These are phyloP conservation scores for Byasa hedistus DNA, from an alignment of 2,888 invertebrate species.

Conservation along the genomic window DNA sequence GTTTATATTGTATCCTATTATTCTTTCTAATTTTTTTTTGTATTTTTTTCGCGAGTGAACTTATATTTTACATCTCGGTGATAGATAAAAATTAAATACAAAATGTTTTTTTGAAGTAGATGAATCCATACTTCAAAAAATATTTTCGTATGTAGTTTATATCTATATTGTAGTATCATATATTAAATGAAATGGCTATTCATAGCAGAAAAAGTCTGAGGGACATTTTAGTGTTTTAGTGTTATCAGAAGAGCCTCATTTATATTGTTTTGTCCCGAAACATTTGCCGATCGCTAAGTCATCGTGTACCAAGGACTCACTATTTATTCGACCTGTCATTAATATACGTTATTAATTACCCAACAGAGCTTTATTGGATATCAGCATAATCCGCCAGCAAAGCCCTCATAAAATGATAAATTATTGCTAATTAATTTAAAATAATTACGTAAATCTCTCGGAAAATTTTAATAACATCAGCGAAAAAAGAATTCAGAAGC, in stretches of 20 bases:
- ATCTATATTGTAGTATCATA: background rate
- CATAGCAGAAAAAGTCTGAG: too few relatives aligned
- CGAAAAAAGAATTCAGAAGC: slow-evolving; percentile 37
- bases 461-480: slow-evolving; percentile 31
- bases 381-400: slow-evolving; percentile 17
- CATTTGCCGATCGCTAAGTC: slow-evolving; percentile 9
- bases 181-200: too few relatives aligned
- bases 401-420: slow-evolving; percentile 22
- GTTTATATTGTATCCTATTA: too few relatives aligned
- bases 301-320: slow-evolving; percentile 30
- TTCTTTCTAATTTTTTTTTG: too few relatives aligned
- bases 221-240: too few relatives aligned
- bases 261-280: background rate
- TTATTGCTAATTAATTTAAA: slow-evolving; percentile 30
- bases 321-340: slow-evolving; percentile 40
- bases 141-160: background rate
- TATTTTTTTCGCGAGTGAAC: too few relatives aligned
- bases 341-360: slow-evolving; percentile 31
- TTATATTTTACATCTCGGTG: background rate
- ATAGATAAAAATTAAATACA: too few relatives aligned
- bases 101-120: too few relatives aligned
- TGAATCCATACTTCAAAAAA: slow-evolving; percentile 9
- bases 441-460: slow-evolving; percentile 21
- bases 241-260: background rate
- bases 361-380: slow-evolving; percentile 25